Percentiles rank a stretch among this genome's conserved stretches.
phyloP scores from a whole-genome alignment of 2,797 vertebrate species.

The Lacerta viridis region DNA sequence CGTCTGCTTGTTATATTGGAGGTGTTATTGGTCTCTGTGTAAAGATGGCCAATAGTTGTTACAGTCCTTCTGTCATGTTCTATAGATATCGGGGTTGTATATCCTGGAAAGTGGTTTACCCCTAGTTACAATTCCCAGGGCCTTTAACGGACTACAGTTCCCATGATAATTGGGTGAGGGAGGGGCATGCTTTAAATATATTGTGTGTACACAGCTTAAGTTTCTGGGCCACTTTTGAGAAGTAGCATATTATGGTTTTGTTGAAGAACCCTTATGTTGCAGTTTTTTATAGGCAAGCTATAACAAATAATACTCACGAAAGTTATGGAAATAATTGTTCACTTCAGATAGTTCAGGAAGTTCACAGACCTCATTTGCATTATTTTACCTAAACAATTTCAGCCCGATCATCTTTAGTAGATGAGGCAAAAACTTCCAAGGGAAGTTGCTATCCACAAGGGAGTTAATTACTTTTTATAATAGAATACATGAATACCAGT shows the following conservation, averaged over 20 bases:
- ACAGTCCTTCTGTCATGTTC: background rate
- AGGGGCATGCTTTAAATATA: too few relatives aligned
- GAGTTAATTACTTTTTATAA: background rate
- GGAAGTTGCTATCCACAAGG: background rate
- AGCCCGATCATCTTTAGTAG: background rate
- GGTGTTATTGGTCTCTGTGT: constrained; percentile 41
- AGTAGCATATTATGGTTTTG: background rate
- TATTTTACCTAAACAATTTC: background rate
- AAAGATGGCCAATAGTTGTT: background rate
- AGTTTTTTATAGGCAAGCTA: background rate
- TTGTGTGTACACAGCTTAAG: too few relatives aligned
- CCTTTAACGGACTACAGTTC: too few relatives aligned
- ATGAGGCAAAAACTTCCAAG: background rate
- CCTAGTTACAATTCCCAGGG: background rate
- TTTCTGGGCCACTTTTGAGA: background rate
- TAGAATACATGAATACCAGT: background rate
- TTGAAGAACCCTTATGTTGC: constrained; percentile 9
- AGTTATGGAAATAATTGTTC: constrained; percentile 18
- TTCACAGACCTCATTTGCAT: background rate
- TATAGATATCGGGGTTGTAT: background rate
- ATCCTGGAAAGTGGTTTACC: background rate
- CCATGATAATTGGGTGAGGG: too few relatives aligned
- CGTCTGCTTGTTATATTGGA: constrained; percentile 41
- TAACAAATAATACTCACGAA: background rate
- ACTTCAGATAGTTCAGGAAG: background rate